A percentile compares a stretch with the other conserved stretches of the same genome.
phyloP scores from a whole-genome alignment of 2,113 vertebrate genomes.

The Equus przewalskii region DNA sequence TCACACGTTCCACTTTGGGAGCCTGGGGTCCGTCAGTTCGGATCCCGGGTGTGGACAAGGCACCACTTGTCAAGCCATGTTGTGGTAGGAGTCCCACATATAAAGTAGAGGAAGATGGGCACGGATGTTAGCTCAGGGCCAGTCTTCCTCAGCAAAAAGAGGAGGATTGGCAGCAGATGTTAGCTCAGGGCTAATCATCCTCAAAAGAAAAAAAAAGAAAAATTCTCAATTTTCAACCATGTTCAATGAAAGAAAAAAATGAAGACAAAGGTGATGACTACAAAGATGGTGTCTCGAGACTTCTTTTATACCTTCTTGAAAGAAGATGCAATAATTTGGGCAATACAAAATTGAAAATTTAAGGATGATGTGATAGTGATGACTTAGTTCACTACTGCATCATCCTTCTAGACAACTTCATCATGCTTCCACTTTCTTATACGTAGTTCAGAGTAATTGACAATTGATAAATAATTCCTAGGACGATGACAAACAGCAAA shows the following conservation, averaged over 20 bases:
- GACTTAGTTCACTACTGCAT: slow-evolving; percentile 8
- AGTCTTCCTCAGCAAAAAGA: no score
- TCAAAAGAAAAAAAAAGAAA: background rate
- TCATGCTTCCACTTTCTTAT: background rate
- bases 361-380: background rate
- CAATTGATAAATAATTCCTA: background rate
- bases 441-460: background rate
- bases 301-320: background rate
- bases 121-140: no score
- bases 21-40: no score
- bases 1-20: no score
- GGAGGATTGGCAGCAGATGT: no score
- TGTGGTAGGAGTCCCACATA: no score
- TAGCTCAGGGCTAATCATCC: no score
- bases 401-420: background rate
- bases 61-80: no score
- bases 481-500: background rate
- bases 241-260: background rate
- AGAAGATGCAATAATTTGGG: background rate
- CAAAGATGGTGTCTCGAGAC: background rate
- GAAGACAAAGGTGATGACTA: background rate
- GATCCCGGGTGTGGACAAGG: no score
- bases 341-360: slow-evolving; percentile 1
- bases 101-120: no score
- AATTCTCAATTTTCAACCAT: background rate